Evolutionary conservation across 2,113 vertebrate species (phyloP).

Genomic region (Lepisosteus osseus): DNA sequence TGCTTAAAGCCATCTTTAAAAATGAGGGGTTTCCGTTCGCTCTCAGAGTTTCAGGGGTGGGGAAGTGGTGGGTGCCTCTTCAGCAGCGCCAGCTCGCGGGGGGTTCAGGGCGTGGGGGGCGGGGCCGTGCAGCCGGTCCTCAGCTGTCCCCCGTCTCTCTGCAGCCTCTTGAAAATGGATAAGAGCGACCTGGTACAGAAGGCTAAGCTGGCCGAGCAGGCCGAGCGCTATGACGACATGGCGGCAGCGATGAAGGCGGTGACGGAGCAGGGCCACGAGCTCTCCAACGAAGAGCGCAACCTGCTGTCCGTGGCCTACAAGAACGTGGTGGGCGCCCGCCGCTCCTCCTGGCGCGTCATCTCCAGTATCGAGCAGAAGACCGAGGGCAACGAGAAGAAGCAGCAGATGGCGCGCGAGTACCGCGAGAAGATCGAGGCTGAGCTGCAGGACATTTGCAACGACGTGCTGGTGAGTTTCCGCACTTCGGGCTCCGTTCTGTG

Average conservation of each 20-base stretch:
- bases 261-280: conserved; percentile 88
- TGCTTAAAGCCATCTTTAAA: too few relatives aligned
- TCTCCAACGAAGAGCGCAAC: conserved; percentile 96
- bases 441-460: conserved; percentile 93
- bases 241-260: conserved; percentile 94
- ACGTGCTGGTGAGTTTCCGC: conserved; percentile 82
- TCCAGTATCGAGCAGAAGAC: conserved; percentile 97
- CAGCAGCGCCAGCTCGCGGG: too few relatives aligned
- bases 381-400: conserved; percentile 93
- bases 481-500: too few relatives aligned
- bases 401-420: conserved; percentile 92
- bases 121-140: background rate
- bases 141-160: conserved; percentile 12
- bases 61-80: too few relatives aligned
- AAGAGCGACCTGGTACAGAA: conserved; percentile 97
- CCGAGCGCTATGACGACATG: conserved; percentile 98
- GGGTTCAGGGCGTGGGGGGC: too few relatives aligned
- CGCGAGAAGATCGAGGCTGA: conserved; percentile 92
- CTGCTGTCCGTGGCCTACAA: conserved; percentile 97
- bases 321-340: conserved; percentile 94
- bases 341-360: conserved; percentile 94
- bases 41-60: too few relatives aligned
- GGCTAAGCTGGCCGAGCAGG: conserved; percentile 95
- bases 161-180: conserved; percentile 82
- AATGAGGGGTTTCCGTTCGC: too few relatives aligned